Conservation (phyloP, 2,113 vertebrate genomes). For the Corythoichthys haematopterus region DNA sequence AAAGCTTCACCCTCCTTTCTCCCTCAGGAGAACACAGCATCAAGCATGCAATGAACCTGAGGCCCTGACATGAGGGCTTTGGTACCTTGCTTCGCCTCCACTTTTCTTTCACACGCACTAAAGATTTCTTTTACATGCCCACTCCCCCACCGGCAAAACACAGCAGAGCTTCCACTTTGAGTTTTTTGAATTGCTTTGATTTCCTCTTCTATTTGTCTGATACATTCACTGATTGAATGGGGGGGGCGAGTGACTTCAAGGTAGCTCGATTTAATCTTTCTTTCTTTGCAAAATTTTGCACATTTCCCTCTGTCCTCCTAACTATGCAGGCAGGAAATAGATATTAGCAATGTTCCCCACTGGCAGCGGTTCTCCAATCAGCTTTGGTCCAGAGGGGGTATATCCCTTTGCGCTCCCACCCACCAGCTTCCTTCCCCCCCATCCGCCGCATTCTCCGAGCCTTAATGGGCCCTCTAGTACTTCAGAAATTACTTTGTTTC, state of each 20-base stretch:
- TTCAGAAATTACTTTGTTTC: slow-evolving; percentile 88
- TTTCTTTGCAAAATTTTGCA: slow-evolving; percentile 61
- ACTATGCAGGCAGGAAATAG: slow-evolving; percentile 58
- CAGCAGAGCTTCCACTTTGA: slow-evolving; percentile 29
- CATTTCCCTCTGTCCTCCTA: slow-evolving; percentile 50
- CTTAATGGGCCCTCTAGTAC: slow-evolving; percentile 75
- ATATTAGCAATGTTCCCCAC: slow-evolving; percentile 61
- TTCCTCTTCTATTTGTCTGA: slow-evolving; percentile 42
- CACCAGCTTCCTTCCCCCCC: slow-evolving; percentile 56
- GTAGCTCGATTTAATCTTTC: slow-evolving; percentile 51
- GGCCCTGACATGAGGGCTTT: slow-evolving; percentile 41
- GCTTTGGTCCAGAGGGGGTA: slow-evolving; percentile 64
- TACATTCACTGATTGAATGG: slow-evolving; percentile 45
- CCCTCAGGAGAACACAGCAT: slow-evolving; percentile 82
- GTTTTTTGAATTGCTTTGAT: slow-evolving; percentile 47
- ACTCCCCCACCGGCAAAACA: slow-evolving; percentile 21
- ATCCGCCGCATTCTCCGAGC: slow-evolving; percentile 41
- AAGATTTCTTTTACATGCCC: slow-evolving; percentile 20
- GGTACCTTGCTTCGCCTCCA: slow-evolving; percentile 27
- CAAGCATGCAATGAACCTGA: slow-evolving; percentile 68
- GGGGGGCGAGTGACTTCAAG: slow-evolving; percentile 38
- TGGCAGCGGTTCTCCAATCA: slow-evolving; percentile 67
- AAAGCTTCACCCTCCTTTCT: slow-evolving; percentile 78
- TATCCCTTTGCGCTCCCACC: slow-evolving; percentile 62
- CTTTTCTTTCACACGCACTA: slow-evolving; percentile 27